Evolutionary conservation across 35 echinoderm and acorn worm species (phyloP).

Genomic region (Heliocidaris erythrogramma): DNA sequence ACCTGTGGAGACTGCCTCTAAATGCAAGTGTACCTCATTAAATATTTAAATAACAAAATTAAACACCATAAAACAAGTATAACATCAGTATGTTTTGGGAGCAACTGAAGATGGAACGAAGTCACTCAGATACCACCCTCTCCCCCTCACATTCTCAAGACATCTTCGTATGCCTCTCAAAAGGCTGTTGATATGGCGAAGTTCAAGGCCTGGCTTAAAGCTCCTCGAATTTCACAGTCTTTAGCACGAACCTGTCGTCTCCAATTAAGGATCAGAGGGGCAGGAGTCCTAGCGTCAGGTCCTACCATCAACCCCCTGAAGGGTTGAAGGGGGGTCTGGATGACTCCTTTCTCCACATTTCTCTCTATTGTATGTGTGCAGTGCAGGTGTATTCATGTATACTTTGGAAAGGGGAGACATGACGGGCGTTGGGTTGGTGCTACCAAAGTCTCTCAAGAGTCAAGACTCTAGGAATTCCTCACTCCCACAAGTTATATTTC

Average conservation of each 20-base stretch:
- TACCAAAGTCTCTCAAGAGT: not conserved
- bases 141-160: not conserved
- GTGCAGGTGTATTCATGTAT: slow-evolving; percentile 9
- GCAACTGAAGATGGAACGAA: not conserved
- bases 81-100: not conserved
- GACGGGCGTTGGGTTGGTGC: not conserved
- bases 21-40: no score
- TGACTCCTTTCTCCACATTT: not conserved
- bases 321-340: not conserved
- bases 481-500: not conserved
- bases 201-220: slow-evolving; percentile 42
- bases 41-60: no score
- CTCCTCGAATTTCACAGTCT: slow-evolving; percentile 24
- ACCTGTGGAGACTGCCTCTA: no score
- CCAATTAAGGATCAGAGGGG: slow-evolving; percentile 23
- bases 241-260: slow-evolving; percentile 48
- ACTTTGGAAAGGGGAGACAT: not conserved
- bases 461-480: not conserved
- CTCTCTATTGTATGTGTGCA: not conserved
- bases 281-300: slow-evolving; percentile 20
- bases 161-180: not conserved
- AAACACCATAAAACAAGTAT: no score
- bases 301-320: not conserved
- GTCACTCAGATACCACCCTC: not conserved
- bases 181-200: not conserved